phyloP scores from a whole-genome alignment of 2,797 vertebrate genomes.

The Uromys caudimaculatus region DNA sequence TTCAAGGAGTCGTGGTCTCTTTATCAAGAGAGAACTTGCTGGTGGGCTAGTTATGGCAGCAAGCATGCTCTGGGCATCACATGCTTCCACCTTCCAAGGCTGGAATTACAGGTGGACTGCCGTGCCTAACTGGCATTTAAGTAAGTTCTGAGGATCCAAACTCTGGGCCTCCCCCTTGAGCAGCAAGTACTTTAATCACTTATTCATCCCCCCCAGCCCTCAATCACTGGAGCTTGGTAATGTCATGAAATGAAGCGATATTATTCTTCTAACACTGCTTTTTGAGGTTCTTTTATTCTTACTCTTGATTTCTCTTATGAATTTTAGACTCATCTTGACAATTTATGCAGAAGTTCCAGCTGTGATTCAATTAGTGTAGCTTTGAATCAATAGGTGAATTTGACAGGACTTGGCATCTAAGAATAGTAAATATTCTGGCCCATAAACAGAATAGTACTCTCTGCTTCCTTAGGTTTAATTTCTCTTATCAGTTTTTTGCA shows the following conservation, averaged over 20 bases:
- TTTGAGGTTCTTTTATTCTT: constrained; percentile 28
- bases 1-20: not conserved
- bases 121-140: not conserved
- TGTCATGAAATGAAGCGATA: not conserved
- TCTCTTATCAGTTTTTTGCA: not conserved
- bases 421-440: constrained; percentile 6
- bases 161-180: not conserved
- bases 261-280: constrained; percentile 10
- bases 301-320: not conserved
- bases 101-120: not conserved
- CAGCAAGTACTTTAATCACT: not conserved
- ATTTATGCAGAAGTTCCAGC: not conserved
- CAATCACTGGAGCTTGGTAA: not conserved
- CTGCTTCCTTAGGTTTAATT: constrained; percentile 13
- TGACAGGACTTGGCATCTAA: not conserved
- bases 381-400: constrained; percentile 20
- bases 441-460: not conserved
- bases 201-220: not conserved
- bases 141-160: not conserved
- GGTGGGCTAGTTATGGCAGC: not conserved
- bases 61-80: not conserved
- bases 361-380: not conserved
- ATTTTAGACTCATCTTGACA: constrained; percentile 13
- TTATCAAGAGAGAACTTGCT: not conserved
- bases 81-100: not conserved